A percentile compares a stretch with the other conserved stretches of the same genome.
Conservation (phyloP, 2,888 invertebrate species). For the Ornithoptera alexandrae region DNA sequence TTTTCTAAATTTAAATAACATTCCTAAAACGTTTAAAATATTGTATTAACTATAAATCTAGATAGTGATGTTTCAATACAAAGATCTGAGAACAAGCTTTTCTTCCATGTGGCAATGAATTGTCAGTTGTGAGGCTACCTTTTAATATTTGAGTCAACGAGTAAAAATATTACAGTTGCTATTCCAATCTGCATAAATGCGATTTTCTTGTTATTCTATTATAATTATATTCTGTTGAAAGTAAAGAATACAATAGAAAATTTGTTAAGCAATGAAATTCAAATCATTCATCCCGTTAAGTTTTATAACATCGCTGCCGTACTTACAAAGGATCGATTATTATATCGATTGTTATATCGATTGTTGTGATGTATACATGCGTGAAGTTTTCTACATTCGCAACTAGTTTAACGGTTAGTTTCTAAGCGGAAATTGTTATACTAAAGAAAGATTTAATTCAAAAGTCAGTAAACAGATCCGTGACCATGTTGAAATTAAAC, state of each 20-base stretch:
- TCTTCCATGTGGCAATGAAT: background rate
- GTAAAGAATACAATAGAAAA: slow-evolving; percentile 19
- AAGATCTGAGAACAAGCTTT: background rate
- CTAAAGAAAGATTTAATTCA: background rate
- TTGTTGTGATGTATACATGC: slow-evolving; percentile 53
- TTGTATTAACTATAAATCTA: too few species aligned
- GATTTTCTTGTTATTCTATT: slow-evolving; percentile 2
- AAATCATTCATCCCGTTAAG: slow-evolving; percentile 16
- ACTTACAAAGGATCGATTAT: slow-evolving; percentile 49
- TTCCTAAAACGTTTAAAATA: too few species aligned
- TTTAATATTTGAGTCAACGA: background rate
- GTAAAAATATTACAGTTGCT: background rate
- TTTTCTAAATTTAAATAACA: too few species aligned
- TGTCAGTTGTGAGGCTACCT: background rate
- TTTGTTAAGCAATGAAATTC: slow-evolving; percentile 17
- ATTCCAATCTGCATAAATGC: background rate
- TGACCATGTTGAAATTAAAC: slow-evolving; percentile 9
- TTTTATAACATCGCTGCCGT: slow-evolving; percentile 41
- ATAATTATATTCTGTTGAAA: slow-evolving; percentile 18
- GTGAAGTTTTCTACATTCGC: slow-evolving; percentile 40
- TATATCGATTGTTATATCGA: slow-evolving; percentile 43
- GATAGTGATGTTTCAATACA: background rate
- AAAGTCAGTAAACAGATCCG: slow-evolving; percentile 9
- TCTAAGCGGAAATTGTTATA: slow-evolving; percentile 6
- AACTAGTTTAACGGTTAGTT: slow-evolving; percentile 15